Base-by-base conservation (phyloP, 2,888 invertebrate genomes). In the Pristionchus japonicus region DNA sequence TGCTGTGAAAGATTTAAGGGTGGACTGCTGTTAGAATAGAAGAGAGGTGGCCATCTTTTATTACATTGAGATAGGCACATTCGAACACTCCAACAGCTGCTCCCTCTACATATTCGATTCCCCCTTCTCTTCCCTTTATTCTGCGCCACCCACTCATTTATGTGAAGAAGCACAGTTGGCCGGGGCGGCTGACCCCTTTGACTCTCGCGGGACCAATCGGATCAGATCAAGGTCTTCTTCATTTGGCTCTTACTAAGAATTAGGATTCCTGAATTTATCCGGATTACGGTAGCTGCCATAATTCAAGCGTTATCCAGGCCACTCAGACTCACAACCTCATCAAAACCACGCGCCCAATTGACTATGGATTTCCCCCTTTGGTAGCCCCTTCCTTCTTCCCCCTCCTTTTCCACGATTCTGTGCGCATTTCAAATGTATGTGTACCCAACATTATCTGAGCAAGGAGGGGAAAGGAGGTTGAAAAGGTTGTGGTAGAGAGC, bases 401-500 rank as follows among this genome's bases (percentile, higher is more conserved):
- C n/a, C 40, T 20, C 43, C 47, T 43, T 47, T 77, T 77, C 43
- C 77, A 77, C 77, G 77, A 77, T 77, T 77, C 77, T 77, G 27
- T 47, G 77, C 77, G 77, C 77, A 77, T 77, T 77, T 77, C 77
- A 77, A 77, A 77, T 77, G 77, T 77, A 77, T 77, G 77, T 43
- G 77, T 77, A 77, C 77, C 77, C 77, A 77, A 77, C 47, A 77
- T 77, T 77, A 77, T 77, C 77, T 77, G 77, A 77, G 77, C 77
- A 77, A 77, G 77, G 77, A 27, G 27, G 77, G 43, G 43, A 40
- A 31, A 13, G 77, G 70, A 34, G 70, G 77, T 77, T 77, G 77
- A 77, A 77, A 77, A 77, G 77, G 47, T 40, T 23, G 43, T 3
- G 74, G 40, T 34, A 43, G 43, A 77, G 43, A 47, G 43, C 27